Percentiles rank a stretch among this genome's conserved stretches.
Conservation (phyloP, 2,113 vertebrate genomes). For the Pygoscelis adeliae region DNA sequence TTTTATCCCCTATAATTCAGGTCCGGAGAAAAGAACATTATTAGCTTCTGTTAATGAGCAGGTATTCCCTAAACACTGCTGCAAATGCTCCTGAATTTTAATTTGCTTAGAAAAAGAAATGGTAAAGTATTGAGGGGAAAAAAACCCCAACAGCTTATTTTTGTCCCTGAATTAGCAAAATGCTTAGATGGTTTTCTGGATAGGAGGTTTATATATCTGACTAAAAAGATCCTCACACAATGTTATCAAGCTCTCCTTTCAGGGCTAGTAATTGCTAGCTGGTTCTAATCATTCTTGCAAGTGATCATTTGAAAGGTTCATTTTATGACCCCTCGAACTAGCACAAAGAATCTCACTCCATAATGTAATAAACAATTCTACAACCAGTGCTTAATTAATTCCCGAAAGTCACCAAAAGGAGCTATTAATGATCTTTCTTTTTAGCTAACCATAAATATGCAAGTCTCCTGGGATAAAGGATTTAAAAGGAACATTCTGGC, state of each 20-base stretch:
- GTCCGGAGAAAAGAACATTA: not conserved
- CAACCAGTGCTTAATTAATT: constrained; percentile 73
- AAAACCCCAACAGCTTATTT: not conserved
- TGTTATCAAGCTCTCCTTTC: constrained; percentile 26
- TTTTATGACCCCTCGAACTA: constrained; percentile 72
- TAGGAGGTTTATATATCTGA: not conserved
- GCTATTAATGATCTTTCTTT: constrained; percentile 66
- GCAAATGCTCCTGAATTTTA: constrained; percentile 18
- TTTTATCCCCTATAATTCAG: not conserved
- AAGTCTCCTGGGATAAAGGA: constrained; percentile 37
- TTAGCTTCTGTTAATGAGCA: constrained; percentile 35
- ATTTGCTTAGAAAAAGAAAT: not conserved
- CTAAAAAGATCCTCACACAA: constrained; percentile 15
- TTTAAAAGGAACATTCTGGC: constrained; percentile 50
- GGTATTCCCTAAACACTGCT: constrained; percentile 37
- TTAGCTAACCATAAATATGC: constrained; percentile 54
- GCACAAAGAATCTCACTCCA: constrained; percentile 59
- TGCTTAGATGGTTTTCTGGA: not conserved
- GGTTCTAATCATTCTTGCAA: constrained; percentile 65
- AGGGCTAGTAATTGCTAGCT: constrained; percentile 42
- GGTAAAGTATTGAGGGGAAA: not conserved
- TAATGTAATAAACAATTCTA: constrained; percentile 70
- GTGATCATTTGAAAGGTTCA: constrained; percentile 64
- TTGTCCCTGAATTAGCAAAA: not conserved
- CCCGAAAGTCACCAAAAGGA: constrained; percentile 47